Conservation (phyloP, 1,140 invertebrate genomes). For the Philotrypesis tridentata region DNA sequence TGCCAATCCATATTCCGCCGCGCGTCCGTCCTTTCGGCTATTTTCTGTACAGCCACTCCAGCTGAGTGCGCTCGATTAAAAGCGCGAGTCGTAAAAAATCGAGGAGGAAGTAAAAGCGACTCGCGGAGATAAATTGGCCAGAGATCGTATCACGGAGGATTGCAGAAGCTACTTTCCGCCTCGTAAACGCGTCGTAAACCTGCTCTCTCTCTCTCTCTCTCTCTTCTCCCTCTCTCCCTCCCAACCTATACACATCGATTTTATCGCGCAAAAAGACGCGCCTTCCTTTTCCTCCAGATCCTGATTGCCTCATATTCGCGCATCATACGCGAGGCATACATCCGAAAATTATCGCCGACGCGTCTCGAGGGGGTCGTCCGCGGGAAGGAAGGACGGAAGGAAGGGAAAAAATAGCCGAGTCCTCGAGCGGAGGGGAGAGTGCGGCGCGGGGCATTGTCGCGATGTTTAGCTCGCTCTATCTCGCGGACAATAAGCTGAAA, state of each 20-base stretch:
- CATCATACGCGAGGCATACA: no score
- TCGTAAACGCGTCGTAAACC: background rate
- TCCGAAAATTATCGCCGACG: no score
- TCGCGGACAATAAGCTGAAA: background rate
- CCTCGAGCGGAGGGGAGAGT: no score
- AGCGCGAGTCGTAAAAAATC: background rate
- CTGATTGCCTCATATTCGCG: no score
- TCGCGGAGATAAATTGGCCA: background rate
- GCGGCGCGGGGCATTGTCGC: background rate
- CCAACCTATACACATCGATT: no score
- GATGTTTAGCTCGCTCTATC: background rate
- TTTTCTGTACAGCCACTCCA: background rate
- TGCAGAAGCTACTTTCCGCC: background rate
- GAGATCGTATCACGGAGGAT: background rate
- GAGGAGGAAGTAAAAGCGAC: background rate
- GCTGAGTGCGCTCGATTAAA: background rate
- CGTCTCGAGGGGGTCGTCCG: no score
- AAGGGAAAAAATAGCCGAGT: background rate
- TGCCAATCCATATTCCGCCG: background rate
- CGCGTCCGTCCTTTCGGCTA: background rate
- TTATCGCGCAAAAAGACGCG: background rate
- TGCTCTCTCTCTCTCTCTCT: background rate
- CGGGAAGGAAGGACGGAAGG: no score
- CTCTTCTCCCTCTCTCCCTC: no score
- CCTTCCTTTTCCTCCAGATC: no score